These are phyloP conservation scores for Chromis chromis DNA, from an alignment of 2,797 vertebrate genomes.

Conservation along the genomic window DNA sequence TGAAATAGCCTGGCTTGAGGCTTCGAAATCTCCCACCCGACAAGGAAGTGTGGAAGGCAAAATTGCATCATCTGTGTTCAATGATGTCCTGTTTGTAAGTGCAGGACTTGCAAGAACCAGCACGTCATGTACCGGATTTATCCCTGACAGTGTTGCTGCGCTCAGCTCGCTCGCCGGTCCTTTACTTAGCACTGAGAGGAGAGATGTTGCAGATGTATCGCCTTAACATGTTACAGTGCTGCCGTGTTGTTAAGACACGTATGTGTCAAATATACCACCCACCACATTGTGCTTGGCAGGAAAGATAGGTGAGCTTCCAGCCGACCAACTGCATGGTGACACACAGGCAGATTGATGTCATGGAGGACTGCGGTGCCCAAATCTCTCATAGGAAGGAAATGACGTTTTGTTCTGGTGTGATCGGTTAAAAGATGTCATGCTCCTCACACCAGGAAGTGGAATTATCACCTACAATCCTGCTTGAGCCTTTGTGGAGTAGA, in stretches of 20 bases:
- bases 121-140: neutral
- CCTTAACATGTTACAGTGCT: slow-evolving; percentile 6
- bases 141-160: neutral
- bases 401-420: neutral
- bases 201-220: slow-evolving; percentile 20
- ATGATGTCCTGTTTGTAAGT: slow-evolving; percentile 13
- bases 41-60: slow-evolving; percentile 1
- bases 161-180: neutral
- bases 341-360: neutral
- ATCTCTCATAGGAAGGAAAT: neutral
- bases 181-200: neutral
- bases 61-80: slow-evolving; percentile 14
- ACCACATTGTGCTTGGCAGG: slow-evolving; percentile 18
- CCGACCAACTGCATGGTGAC: slow-evolving; percentile 22
- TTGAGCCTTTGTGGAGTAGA: neutral
- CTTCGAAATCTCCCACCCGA: neutral
- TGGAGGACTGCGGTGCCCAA: neutral
- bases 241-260: slow-evolving; percentile 8
- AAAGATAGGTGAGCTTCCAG: slow-evolving; percentile 7
- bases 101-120: neutral
- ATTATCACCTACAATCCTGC: neutral
- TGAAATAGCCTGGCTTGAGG: slow-evolving; percentile 10
- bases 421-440: neutral
- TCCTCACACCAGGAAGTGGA: neutral
- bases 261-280: slow-evolving; percentile 16